These are phyloP conservation scores for Eupithecia abbreviata DNA, from an alignment of 2,888 invertebrate species.

Conservation along the genomic window DNA sequence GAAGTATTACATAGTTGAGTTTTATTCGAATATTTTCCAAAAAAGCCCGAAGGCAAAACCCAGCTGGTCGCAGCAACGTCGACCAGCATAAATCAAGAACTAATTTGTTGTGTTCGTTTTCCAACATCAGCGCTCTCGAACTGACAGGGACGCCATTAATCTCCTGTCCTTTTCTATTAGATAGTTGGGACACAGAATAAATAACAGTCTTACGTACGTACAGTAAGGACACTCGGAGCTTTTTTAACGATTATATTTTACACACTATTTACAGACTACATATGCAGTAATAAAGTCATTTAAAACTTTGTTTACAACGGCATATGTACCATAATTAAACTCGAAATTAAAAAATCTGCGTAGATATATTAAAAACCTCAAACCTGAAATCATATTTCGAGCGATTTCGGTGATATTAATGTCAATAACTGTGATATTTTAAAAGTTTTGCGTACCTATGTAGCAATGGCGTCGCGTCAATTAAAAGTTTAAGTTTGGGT, in stretches of 20 bases:
- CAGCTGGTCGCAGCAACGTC: slow-evolving; percentile 1
- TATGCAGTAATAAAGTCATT: not conserved
- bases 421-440: too few species aligned
- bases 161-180: slow-evolving; percentile 59
- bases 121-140: slow-evolving; percentile 42
- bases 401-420: too few species aligned
- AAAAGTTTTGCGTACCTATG: not conserved
- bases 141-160: slow-evolving; percentile 54
- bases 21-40: not conserved
- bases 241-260: not conserved
- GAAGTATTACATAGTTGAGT: too few species aligned
- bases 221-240: not conserved
- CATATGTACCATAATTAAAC: too few species aligned
- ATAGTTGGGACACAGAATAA: slow-evolving; percentile 26
- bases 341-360: too few species aligned
- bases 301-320: too few species aligned
- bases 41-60: not conserved
- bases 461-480: not conserved
- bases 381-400: too few species aligned
- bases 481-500: not conserved
- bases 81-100: slow-evolving; percentile 13
- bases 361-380: too few species aligned
- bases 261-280: not conserved
- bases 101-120: slow-evolving; percentile 11
- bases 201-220: not conserved